Percentiles rank a stretch among this genome's conserved stretches.
Conservation (phyloP, 2,888 invertebrate species). For the Mactromeris polynyma region DNA sequence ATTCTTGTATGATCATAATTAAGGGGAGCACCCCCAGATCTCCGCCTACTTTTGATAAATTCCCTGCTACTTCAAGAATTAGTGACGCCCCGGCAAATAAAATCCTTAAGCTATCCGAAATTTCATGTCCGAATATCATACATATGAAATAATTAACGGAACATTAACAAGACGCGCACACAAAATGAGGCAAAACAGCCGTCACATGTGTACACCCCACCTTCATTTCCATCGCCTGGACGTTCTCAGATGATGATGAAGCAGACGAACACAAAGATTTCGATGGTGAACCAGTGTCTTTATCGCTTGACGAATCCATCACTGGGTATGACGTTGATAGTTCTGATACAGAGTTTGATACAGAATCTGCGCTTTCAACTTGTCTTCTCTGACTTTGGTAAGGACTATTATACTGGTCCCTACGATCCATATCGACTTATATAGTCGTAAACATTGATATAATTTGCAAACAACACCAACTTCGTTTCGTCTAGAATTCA, state of each 20-base stretch:
- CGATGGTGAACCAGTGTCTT: conserved; percentile 82
- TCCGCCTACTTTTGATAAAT: too few species aligned
- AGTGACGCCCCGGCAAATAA: too few species aligned
- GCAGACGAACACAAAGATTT: conserved; percentile 85
- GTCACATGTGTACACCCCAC: conserved; percentile 25
- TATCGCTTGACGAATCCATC: conserved; percentile 76
- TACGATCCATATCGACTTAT: background rate
- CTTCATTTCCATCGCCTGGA: conserved; percentile 74
- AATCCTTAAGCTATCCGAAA: background rate
- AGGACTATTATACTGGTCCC: background rate
- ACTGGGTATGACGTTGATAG: conserved; percentile 73
- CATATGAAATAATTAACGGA: background rate
- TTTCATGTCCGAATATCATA: background rate
- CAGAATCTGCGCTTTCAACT: conserved; percentile 67
- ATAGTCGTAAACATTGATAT: background rate
- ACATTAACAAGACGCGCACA: background rate
- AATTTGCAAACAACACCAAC: background rate
- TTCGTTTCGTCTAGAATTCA: background rate
- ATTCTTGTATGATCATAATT: too few species aligned
- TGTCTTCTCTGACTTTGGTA: conserved; percentile 17
- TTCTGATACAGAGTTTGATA: conserved; percentile 72
- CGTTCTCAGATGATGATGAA: conserved; percentile 86
- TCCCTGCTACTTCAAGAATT: too few species aligned
- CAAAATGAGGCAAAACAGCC: background rate
- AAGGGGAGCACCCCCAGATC: too few species aligned